Evolutionary conservation across 1,140 invertebrate species (phyloP).

Genomic region (Chironomus striatipennis): DNA sequence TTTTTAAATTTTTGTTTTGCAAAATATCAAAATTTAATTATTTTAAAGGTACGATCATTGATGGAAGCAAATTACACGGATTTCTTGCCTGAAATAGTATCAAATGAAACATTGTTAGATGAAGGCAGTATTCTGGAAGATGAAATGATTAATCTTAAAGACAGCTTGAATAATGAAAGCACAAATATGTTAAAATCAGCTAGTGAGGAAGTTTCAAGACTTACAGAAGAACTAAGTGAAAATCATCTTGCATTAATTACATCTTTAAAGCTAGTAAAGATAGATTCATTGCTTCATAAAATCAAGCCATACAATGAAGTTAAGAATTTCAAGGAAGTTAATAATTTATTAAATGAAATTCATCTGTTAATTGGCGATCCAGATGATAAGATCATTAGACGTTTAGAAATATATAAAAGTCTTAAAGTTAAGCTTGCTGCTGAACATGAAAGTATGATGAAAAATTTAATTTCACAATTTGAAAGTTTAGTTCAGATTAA

Average conservation of each 20-base stretch:
- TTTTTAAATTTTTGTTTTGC: background rate
- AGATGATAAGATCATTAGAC: slow-evolving; percentile 32
- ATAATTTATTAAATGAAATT: slow-evolving; percentile 33
- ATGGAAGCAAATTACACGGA: slow-evolving; percentile 37
- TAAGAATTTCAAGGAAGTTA: slow-evolving; percentile 33
- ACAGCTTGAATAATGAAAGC: slow-evolving; percentile 30
- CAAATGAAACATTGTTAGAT: slow-evolving; percentile 33
- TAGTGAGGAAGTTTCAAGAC: slow-evolving; percentile 30
- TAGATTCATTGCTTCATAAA: slow-evolving; percentile 36
- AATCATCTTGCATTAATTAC: slow-evolving; percentile 31
- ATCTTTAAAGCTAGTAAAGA: slow-evolving; percentile 33
- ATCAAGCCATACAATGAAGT: slow-evolving; percentile 34
- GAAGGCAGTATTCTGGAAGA: slow-evolving; percentile 30
- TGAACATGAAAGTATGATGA: slow-evolving; percentile 34
- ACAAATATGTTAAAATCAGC: slow-evolving; percentile 29
- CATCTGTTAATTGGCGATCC: slow-evolving; percentile 32
- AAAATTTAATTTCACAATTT: slow-evolving; percentile 35
- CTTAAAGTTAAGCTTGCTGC: slow-evolving; percentile 36
- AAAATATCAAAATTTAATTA: background rate
- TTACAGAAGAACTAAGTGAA: slow-evolving; percentile 32
- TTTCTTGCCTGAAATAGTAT: slow-evolving; percentile 35
- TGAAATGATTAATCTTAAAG: slow-evolving; percentile 32
- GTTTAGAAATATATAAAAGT: slow-evolving; percentile 34
- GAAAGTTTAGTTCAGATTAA: slow-evolving; percentile 34
- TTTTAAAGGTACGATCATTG: slow-evolving; percentile 27